Evolutionary conservation across 92 coral and sea anemone species (phyloP), one percentile per base, ranked within the genome.

Genomic region (Hydrozoanthus gracilis): DNA sequence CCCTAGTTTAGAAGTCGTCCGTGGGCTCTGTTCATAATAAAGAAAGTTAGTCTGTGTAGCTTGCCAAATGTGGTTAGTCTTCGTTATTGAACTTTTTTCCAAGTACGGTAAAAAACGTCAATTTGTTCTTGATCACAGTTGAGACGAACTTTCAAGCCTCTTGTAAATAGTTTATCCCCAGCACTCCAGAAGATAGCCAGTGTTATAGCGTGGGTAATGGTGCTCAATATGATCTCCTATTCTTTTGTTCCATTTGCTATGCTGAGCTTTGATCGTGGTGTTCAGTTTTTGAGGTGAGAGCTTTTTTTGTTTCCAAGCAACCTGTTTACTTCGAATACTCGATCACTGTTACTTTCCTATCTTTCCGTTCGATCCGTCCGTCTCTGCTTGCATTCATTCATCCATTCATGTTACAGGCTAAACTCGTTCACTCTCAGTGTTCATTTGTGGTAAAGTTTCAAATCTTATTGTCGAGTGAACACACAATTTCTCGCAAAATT

Each of bases 241-340:
- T 48, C 84, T n/a, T 64, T 79, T 62, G 84, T 79, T 13, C 84
- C 84, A 49, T 79, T 79, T 67, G 84, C 84, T 58, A 79, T 79
- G 84, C 49, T 79, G 61, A 79, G 74, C 35, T 64, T 79, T 64
- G 84, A 79, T 45, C 74, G 16, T 5, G 84, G 84, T 1, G 50
- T 79, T 15, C 73, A 79, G 17, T 79, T 79, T 64, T 10, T 79
- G 12, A 79, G 84, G 84, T 79, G 74, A 79, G 74, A 46, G 9
- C 49, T 46, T 35, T 39, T 39, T 7, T 4, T 74, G 49, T 6
- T 74, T 0, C 16, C 39, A 27, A 27, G 39, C 39, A 27, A 27
- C 39, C 39, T 27, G 39, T 27, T 27, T 27, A 27, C 39, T 27
- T 27, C 39, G 39, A 27, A 27, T 2, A 27, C 39, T 27, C 39